Evolutionary conservation across 2,797 vertebrate genomes (phyloP).

Genomic region (Ispidina lecontei): DNA sequence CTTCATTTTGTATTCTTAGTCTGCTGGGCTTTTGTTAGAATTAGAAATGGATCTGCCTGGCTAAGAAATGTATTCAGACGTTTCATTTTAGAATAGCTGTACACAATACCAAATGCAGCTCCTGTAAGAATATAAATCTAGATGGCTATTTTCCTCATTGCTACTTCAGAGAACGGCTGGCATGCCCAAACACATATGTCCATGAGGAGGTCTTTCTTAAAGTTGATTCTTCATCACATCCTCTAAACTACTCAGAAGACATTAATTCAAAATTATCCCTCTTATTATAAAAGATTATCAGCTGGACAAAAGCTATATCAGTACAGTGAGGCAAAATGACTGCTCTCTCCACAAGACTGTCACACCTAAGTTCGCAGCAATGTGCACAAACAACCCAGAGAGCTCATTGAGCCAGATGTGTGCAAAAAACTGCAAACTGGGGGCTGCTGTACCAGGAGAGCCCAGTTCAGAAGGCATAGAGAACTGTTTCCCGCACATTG

Average conservation of each 20-base stretch:
- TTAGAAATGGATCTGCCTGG: neutral
- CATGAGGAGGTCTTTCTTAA: neutral
- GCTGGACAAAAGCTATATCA: neutral
- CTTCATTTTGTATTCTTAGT: neutral
- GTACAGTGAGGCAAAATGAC: neutral
- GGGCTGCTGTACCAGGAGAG: neutral
- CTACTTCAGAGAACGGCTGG: neutral
- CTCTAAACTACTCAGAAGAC: neutral
- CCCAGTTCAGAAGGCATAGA: neutral
- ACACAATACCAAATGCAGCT: neutral
- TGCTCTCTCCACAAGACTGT: neutral
- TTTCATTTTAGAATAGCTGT: neutral
- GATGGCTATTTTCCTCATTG: neutral
- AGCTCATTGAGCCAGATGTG: neutral
- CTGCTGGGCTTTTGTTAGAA: neutral
- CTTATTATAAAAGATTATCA: neutral
- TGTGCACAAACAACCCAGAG: rapidly evolving
- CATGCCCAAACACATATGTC: neutral
- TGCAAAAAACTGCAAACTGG: neutral
- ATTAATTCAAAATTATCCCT: neutral
- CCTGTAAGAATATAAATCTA: neutral
- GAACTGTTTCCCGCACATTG: neutral
- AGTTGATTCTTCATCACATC: neutral
- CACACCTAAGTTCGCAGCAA: neutral
- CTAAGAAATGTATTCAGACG: neutral